A percentile compares a stretch with the other conserved stretches of the same genome.
Conservation (phyloP, 2,888 invertebrate genomes). For the Lacanobia oleracea region DNA sequence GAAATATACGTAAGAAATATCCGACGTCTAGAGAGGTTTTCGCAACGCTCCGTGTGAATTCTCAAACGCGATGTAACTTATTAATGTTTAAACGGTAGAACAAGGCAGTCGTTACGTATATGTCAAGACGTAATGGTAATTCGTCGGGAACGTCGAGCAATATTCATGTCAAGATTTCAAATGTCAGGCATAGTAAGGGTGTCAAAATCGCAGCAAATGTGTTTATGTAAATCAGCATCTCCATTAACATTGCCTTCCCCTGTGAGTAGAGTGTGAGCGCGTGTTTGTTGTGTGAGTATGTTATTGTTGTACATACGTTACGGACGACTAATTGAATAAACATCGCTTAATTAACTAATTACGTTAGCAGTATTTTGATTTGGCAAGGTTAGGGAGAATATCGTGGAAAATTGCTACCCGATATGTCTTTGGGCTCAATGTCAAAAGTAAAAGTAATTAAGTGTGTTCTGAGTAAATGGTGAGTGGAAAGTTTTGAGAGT, state of each 20-base stretch:
- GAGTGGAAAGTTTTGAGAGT: neutral
- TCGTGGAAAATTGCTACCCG: neutral
- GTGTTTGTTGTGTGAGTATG: conserved; percentile 80
- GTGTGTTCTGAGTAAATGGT: neutral
- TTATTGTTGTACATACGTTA: conserved; percentile 61
- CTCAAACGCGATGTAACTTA: conserved; percentile 53
- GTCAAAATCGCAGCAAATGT: conserved; percentile 89
- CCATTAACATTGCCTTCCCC: conserved; percentile 83
- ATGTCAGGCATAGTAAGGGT: conserved; percentile 84
- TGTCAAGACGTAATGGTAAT: conserved; percentile 75
- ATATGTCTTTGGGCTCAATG: conserved; percentile 2
- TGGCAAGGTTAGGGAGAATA: conserved; percentile 10
- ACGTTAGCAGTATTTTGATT: conserved; percentile 49
- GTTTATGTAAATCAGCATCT: conserved; percentile 88
- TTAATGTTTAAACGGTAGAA: conserved; percentile 73
- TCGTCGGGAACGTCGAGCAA: conserved; percentile 73
- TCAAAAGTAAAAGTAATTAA: neutral
- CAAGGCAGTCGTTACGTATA: conserved; percentile 72
- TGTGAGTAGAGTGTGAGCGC: conserved; percentile 71
- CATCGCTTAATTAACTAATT: conserved; percentile 54
- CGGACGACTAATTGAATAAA: conserved; percentile 57
- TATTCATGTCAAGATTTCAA: conserved; percentile 85
- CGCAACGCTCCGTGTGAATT: conserved; percentile 42
- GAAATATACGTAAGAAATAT: conserved; percentile 47
- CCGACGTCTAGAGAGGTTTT: conserved; percentile 43